Conservation (phyloP, 2,888 invertebrate species). For the Drosophila atroscutellata region DNA sequence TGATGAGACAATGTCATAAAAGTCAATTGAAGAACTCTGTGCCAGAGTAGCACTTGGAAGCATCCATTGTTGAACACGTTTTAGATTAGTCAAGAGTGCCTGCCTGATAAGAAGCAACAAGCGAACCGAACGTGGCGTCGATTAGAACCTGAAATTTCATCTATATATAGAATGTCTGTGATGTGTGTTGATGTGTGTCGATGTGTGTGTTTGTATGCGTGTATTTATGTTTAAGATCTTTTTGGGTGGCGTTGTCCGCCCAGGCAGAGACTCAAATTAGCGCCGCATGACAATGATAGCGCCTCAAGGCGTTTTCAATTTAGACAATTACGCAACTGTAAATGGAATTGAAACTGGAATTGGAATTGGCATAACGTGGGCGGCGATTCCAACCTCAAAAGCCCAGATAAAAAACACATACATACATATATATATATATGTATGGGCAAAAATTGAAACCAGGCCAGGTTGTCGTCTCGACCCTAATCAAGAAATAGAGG, state of each 20-base stretch:
- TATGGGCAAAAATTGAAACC: background rate
- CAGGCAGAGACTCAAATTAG: conserved; percentile 58
- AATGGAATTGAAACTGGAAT: conserved; percentile 37
- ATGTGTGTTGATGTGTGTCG: background rate
- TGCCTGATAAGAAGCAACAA: conserved; percentile 36
- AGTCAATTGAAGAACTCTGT: conserved; percentile 52
- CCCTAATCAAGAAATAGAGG: conserved; percentile 38
- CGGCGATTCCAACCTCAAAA: conserved; percentile 41
- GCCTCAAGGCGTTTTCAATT: conserved; percentile 77
- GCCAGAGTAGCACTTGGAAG: background rate
- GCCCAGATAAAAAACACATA: background rate
- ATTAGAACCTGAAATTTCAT: conserved; percentile 31
- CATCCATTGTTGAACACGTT: conserved; percentile 18
- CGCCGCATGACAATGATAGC: conserved; percentile 71
- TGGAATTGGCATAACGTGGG: conserved; percentile 50
- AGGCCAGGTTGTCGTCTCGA: conserved; percentile 16
- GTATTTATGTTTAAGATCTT: conserved; percentile 5
- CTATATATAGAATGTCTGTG: conserved; percentile 1
- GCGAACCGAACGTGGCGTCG: conserved; percentile 25
- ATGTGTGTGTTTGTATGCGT: background rate
- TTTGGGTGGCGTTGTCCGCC: conserved; percentile 50
- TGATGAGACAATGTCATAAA: conserved; percentile 62
- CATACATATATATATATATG: background rate
- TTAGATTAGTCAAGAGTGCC: conserved; percentile 36
- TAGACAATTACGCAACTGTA: conserved; percentile 70